Evolutionary conservation across 2,888 invertebrate genomes (phyloP), one percentile per base, ranked within the genome.

Genomic region (Coronaproctus castanopsis): DNA sequence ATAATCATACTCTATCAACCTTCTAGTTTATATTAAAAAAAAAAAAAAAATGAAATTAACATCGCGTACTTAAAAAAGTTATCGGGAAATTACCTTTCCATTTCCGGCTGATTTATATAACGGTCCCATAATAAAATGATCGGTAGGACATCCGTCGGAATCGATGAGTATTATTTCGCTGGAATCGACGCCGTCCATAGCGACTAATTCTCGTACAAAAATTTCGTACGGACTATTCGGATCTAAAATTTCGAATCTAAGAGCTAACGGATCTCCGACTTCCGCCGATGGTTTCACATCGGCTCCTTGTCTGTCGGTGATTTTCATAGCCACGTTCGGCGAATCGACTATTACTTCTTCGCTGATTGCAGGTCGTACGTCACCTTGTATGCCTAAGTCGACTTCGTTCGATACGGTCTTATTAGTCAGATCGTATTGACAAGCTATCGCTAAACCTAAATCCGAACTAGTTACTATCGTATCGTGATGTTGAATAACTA

Each of bases 401-500:
- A 91, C 88, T 72, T 90, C 89, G 73, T 91, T 92, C 61, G 89
- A 84, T 52, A 93, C 90, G 58, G 88, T 90, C 76, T 91, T 92
- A 73, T 92, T 92, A 66, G 89, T 89, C 67, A 92, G 76, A 71
- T 92, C 92, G 73, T 92, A 92, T 71, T 92, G 90, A 72, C 92
- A 93, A 65, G 90, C 88, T 62, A 93, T 89, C 54, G 90, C 89
- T 59, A 92, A 78, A 50, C 92, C 92, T 68, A 93, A 79, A 78
- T 93, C 92, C 56, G 90, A 88, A 64, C 88, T 89, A 64, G 92
- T 93, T 64, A 93, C 90, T 68, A 93, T 92, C 69, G 89, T 89
- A 71, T 91, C 91, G 75, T 93, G 92, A 74, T 92, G 91, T 71
- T 93, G 92, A 68, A 93, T 90, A 60, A 92, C 87, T 63, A 90